A percentile compares a stretch with the other conserved stretches of the same genome.
Conservation (phyloP, 2,113 vertebrate species). For the Calyptomena viridis region DNA sequence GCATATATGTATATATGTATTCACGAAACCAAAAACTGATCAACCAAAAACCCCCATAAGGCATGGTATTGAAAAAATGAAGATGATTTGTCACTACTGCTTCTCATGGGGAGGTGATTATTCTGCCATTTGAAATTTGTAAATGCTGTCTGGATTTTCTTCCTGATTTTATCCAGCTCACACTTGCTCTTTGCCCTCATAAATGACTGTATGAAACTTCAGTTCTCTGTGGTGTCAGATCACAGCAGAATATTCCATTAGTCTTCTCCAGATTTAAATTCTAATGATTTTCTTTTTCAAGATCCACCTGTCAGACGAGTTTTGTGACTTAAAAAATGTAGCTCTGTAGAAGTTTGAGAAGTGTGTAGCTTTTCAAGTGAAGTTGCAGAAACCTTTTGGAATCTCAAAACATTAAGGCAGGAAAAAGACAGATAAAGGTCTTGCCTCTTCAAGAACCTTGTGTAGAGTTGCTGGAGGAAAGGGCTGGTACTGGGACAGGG, state of each 20-base stretch:
- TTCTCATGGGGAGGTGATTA: background rate
- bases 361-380: background rate
- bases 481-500: background rate
- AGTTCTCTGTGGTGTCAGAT: background rate
- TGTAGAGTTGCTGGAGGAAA: background rate
- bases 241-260: background rate
- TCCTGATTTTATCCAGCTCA: background rate
- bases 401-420: background rate
- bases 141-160: background rate
- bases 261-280: background rate
- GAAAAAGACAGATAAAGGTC: background rate
- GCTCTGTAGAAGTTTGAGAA: background rate
- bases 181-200: background rate
- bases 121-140: background rate
- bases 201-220: background rate
- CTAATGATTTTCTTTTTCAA: background rate
- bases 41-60: background rate
- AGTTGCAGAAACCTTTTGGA: background rate
- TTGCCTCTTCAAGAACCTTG: background rate
- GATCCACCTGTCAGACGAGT: background rate
- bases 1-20: too few relatives aligned
- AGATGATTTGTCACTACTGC: background rate
- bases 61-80: background rate
- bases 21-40: background rate
- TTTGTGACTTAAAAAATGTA: background rate